Evolutionary conservation across 1,140 invertebrate species (phyloP), one percentile per base, ranked within the genome.

Genomic region (Dryas iulia): DNA sequence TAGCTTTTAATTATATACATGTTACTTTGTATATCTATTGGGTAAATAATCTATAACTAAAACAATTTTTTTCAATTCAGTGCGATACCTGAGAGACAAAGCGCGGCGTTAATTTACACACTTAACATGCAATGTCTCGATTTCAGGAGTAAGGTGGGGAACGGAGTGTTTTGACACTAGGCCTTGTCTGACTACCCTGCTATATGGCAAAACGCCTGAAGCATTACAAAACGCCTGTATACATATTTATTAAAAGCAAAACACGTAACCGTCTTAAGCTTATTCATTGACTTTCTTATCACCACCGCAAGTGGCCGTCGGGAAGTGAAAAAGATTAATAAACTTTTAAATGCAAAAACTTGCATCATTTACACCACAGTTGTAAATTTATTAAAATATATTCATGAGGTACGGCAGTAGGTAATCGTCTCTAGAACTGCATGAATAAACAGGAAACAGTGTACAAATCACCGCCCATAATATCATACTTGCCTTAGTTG

Each of bases 311-410:
- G 39, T 53, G 18, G 18, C 21, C 30, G 59, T 25, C 53, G 24
- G 30, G 33, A 62, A 62, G 39, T 62, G 59, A 53, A 39, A 60
- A 33, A 28, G 24, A 62, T 62, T 62, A 62, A 86, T 79, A 89
- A 79, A 78, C 75, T 79, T 83, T 82, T 73, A 82, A 87, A 89
- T 86, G 81, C 79, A 85, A 86, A 87, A 89, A 88, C 81, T 86
- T 89, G 81, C 86, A 86, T 84, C 83, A 81, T 88, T 88, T 84
- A 84, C 84, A 87, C 83, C 79, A 87, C 76, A 77, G 71, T 73
- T 72, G 73, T 74, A 77, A 81, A 89, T 89, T 47, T 87, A 89
- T 89, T 86, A 72, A 87, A 87, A 87, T 89, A 78, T 89, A 89
- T 89, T 89, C 84, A 89, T 85, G 83, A 86, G 76, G 73, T 71